Evolutionary conservation across 1,140 invertebrate genomes (phyloP).

Genomic region (Dendroctonus ponderosae): DNA sequence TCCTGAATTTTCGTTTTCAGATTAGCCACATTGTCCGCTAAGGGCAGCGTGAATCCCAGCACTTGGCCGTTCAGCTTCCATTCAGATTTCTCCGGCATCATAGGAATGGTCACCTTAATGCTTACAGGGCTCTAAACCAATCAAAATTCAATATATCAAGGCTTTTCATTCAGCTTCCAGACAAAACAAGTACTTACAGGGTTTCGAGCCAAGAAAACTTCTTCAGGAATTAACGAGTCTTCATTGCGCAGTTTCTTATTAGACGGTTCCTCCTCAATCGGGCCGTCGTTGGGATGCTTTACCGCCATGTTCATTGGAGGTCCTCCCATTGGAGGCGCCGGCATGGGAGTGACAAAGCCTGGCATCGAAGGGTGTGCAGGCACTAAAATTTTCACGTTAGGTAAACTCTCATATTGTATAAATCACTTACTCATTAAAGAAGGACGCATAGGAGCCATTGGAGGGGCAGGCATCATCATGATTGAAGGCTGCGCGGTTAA

Average conservation of each 20-base stretch:
- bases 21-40: constrained; percentile 77
- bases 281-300: constrained; percentile 53
- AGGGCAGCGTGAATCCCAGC: constrained; percentile 73
- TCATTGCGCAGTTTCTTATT: constrained; percentile 88
- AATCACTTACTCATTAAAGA: constrained; percentile 59
- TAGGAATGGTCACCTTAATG: constrained; percentile 77
- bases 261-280: constrained; percentile 78
- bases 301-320: constrained; percentile 52
- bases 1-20: constrained; percentile 91
- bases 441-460: constrained; percentile 64
- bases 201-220: constrained; percentile 73
- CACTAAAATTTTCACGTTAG: constrained; percentile 37
- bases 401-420: neutral
- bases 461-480: constrained; percentile 64
- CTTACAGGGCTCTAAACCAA: constrained; percentile 63
- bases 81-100: constrained; percentile 86
- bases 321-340: constrained; percentile 48
- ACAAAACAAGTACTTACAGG: constrained; percentile 34
- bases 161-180: neutral
- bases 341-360: constrained; percentile 52
- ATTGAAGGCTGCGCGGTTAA: constrained; percentile 59
- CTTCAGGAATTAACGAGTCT: constrained; percentile 88
- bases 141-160: neutral
- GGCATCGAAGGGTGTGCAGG: constrained; percentile 55
- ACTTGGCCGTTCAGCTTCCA: constrained; percentile 96